Conservation (phyloP, 2,888 invertebrate genomes). For the Brachyptera risi region DNA sequence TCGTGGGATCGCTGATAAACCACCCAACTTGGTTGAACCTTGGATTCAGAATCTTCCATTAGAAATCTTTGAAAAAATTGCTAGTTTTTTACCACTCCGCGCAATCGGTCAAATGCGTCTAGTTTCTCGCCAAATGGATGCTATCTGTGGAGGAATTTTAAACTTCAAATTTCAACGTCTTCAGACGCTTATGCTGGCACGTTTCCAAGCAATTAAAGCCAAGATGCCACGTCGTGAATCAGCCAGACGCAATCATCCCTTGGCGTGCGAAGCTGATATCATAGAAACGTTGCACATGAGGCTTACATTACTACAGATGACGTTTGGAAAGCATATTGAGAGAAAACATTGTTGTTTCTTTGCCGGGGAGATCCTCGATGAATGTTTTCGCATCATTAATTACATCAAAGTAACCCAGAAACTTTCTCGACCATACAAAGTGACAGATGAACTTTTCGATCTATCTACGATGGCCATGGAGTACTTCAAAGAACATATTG, state of each 20-base stretch:
- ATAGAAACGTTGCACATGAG: constrained; percentile 92
- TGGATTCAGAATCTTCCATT: constrained; percentile 54
- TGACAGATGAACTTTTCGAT: constrained; percentile 91
- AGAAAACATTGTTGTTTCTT: constrained; percentile 91
- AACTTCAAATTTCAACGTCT: constrained; percentile 83
- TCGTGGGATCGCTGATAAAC: not conserved
- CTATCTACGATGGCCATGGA: constrained; percentile 97
- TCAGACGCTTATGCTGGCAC: constrained; percentile 78
- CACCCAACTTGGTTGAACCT: not conserved
- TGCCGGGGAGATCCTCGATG: constrained; percentile 92
- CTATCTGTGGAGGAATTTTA: constrained; percentile 70
- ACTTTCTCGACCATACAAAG: constrained; percentile 82
- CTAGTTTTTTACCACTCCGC: constrained; percentile 70
- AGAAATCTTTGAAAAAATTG: constrained; percentile 76
- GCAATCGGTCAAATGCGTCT: constrained; percentile 72
- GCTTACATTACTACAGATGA: constrained; percentile 86
- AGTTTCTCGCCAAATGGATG: constrained; percentile 78
- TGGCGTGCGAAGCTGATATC: constrained; percentile 90
- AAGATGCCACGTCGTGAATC: constrained; percentile 91
- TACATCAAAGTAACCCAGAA: constrained; percentile 74
- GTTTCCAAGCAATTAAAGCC: constrained; percentile 83
- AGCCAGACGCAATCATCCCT: constrained; percentile 81
- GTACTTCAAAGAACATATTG: constrained; percentile 92
- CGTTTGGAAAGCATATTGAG: constrained; percentile 92
- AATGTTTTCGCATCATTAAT: constrained; percentile 80